Percentiles rank a stretch among this genome's conserved stretches.
Evolutionary conservation across 2,888 invertebrate genomes (phyloP).

Genomic region (Scaptomyza parva): DNA sequence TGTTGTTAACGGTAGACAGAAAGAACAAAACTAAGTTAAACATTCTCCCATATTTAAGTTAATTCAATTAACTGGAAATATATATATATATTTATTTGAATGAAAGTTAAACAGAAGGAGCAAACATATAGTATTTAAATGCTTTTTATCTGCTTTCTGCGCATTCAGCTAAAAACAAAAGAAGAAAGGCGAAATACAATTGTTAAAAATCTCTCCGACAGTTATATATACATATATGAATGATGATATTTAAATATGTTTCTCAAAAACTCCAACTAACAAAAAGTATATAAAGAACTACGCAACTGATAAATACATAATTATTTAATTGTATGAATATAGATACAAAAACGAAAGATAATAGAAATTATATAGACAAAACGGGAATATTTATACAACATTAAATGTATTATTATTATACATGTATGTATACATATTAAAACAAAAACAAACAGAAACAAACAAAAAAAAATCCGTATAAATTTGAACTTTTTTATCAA

Average conservation of each 20-base stretch:
- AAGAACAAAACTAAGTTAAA: conserved; percentile 43
- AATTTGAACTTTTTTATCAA: conserved; percentile 79
- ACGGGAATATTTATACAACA: conserved; percentile 73
- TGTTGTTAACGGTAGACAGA: conserved; percentile 59
- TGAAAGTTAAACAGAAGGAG: conserved; percentile 7
- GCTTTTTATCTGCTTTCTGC: conserved; percentile 67
- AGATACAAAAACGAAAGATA: conserved; percentile 62
- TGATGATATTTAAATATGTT: conserved; percentile 67
- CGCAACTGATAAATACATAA: conserved; percentile 60
- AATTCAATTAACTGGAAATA: conserved; percentile 71
- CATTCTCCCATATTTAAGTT: conserved; percentile 64
- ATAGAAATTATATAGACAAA: conserved; percentile 75
- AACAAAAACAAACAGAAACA: conserved; percentile 30
- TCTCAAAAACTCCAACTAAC: conserved; percentile 56
- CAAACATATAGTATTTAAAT: conserved; percentile 19
- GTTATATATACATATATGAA: conserved; percentile 48
- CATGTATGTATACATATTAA: conserved; percentile 63
- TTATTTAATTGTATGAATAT: conserved; percentile 53
- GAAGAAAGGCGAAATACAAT: conserved; percentile 53
- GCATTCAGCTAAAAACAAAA: conserved; percentile 33
- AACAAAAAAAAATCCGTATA: conserved; percentile 56
- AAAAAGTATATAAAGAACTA: conserved; percentile 53
- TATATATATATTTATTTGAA: conserved; percentile 29
- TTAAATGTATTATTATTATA: conserved; percentile 78
- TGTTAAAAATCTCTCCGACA: conserved; percentile 72